phyloP scores from a whole-genome alignment of 2,888 invertebrate genomes.

The Dinocampus coccinellae region DNA sequence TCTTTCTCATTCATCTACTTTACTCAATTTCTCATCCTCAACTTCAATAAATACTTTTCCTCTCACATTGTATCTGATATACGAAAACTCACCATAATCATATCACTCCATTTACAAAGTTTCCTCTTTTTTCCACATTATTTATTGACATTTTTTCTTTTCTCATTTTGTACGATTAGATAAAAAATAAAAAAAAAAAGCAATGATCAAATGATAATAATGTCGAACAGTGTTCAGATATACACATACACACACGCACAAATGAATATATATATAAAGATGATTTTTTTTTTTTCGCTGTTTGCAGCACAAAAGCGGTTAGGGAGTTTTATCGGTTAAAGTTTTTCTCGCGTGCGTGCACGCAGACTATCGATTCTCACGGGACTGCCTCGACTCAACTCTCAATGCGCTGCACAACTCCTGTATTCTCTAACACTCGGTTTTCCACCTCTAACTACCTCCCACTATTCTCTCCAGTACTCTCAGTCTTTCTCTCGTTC shows the following conservation, averaged over 20 bases:
- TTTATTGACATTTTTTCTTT: not conserved
- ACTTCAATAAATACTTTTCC: not conserved
- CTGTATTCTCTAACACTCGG: slow-evolving; percentile 25
- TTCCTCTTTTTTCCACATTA: not conserved
- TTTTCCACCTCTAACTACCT: slow-evolving; percentile 16
- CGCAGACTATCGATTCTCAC: slow-evolving; percentile 66
- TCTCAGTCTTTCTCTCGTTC: not conserved
- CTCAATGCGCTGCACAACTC: slow-evolving; percentile 43
- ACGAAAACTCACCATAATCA: not conserved
- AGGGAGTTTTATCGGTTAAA: slow-evolving; percentile 38
- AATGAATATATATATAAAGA: not conserved
- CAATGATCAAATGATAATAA: not conserved
- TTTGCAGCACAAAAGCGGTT: not conserved
- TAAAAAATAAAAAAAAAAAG: not conserved
- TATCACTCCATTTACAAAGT: not conserved
- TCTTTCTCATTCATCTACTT: not conserved
- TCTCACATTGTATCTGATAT: not conserved
- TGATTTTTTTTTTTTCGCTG: not conserved
- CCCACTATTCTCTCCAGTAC: not conserved
- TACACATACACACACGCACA: not conserved
- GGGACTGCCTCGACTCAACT: slow-evolving; percentile 46
- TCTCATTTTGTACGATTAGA: not conserved
- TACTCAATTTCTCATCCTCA: not conserved
- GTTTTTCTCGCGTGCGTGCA: slow-evolving; percentile 54
- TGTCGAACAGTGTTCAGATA: not conserved